These are phyloP conservation scores for Cetonia aurata DNA, from an alignment of 2,888 invertebrate genomes.

Conservation along the genomic window DNA sequence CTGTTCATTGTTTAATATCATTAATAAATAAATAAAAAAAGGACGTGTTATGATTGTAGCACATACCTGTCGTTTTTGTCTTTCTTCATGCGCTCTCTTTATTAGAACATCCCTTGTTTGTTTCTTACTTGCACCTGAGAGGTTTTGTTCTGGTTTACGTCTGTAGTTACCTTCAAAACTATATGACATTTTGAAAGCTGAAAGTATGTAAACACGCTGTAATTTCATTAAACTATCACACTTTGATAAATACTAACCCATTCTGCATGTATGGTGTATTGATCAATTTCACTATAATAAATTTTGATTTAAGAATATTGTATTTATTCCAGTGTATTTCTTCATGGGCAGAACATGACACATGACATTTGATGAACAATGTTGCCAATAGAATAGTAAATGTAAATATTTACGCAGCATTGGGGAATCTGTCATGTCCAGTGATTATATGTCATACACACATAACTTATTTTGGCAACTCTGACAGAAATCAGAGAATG, in stretches of 20 bases:
- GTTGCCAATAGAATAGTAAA: background rate
- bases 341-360: slow-evolving; percentile 11
- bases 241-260: slow-evolving; percentile 35
- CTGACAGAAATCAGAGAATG: no score
- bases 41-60: background rate
- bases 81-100: slow-evolving; percentile 85
- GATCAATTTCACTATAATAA: slow-evolving; percentile 3
- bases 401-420: background rate
- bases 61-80: slow-evolving; percentile 85
- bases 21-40: slow-evolving; percentile 5
- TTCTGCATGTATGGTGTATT: background rate
- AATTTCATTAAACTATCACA: slow-evolving; percentile 7
- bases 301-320: slow-evolving; percentile 30
- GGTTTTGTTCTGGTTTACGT: slow-evolving; percentile 88
- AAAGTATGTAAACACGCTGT: slow-evolving; percentile 33
- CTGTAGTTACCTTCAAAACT: slow-evolving; percentile 93
- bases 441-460: no score
- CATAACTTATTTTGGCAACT: no score
- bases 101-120: slow-evolving; percentile 80
- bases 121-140: slow-evolving; percentile 86
- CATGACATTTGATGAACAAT: slow-evolving; percentile 5
- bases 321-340: slow-evolving; percentile 6
- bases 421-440: no score
- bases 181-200: slow-evolving; percentile 67
- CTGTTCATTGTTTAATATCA: slow-evolving; percentile 59